phyloP scores from a whole-genome alignment of 2,888 invertebrate genomes.

The Spicauda simplicius region DNA sequence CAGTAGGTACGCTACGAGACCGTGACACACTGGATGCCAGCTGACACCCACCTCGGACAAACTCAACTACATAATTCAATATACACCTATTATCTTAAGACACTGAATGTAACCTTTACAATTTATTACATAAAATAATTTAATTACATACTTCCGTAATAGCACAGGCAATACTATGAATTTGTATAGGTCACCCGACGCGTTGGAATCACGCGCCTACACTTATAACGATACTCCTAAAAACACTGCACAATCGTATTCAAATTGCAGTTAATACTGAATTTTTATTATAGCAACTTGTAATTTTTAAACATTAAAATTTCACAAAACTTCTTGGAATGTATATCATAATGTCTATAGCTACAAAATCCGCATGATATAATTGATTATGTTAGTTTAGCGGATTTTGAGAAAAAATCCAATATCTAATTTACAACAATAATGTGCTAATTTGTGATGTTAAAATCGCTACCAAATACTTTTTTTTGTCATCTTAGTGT shows the following conservation, averaged over 20 bases:
- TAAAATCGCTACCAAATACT: slow-evolving; percentile 13
- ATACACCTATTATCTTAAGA: slow-evolving; percentile 68
- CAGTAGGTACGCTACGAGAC: too few relatives aligned
- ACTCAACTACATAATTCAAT: slow-evolving; percentile 62
- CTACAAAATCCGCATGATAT: slow-evolving; percentile 22
- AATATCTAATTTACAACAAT: slow-evolving; percentile 28
- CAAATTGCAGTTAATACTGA: slow-evolving; percentile 73
- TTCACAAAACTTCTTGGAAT: slow-evolving; percentile 37
- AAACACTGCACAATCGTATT: slow-evolving; percentile 54
- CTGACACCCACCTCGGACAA: slow-evolving; percentile 49
- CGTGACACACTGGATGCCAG: not conserved
- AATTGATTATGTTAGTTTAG: slow-evolving; percentile 28
- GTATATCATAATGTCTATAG: slow-evolving; percentile 29
- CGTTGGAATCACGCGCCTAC: slow-evolving; percentile 42
- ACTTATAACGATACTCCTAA: slow-evolving; percentile 50
- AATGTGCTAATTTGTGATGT: slow-evolving; percentile 28
- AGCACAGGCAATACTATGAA: slow-evolving; percentile 44
- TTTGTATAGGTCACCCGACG: slow-evolving; percentile 46
- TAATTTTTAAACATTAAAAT: slow-evolving; percentile 16
- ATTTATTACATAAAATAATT: slow-evolving; percentile 41
- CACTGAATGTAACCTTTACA: slow-evolving; percentile 55
- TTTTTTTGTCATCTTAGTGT: slow-evolving; percentile 29
- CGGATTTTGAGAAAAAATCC: slow-evolving; percentile 17
- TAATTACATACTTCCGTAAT: slow-evolving; percentile 55
- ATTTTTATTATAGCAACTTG: slow-evolving; percentile 41